phyloP scores from a whole-genome alignment of 2,797 vertebrate genomes.

The Sarcophilus harrisii region DNA sequence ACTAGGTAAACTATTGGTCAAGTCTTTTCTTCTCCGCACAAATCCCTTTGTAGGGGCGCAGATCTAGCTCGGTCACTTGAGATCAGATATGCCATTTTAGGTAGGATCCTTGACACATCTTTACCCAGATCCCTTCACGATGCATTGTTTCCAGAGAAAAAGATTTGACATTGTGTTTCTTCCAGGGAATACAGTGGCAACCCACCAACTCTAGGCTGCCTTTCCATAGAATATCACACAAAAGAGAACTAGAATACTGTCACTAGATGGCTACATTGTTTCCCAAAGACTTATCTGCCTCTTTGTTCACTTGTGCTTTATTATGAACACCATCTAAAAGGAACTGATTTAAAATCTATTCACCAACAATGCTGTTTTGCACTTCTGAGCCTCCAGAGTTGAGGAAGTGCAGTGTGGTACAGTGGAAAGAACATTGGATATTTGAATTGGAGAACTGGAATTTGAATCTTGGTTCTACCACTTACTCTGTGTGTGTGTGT shows the following conservation, averaged over 20 bases:
- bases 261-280: not conserved
- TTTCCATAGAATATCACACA: not conserved
- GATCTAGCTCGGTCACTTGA: not conserved
- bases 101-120: not conserved
- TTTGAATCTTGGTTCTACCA: not conserved
- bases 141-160: not conserved
- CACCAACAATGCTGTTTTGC: not conserved
- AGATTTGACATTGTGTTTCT: not conserved
- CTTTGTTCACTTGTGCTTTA: not conserved
- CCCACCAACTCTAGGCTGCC: not conserved
- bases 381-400: not conserved
- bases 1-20: not conserved
- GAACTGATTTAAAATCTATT: not conserved
- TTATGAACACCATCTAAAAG: not conserved
- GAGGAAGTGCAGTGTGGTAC: not conserved
- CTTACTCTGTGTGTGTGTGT: not conserved
- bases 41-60: not conserved
- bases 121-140: not conserved
- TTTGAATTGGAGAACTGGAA: not conserved
- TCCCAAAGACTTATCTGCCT: not conserved
- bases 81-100: not conserved
- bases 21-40: not conserved
- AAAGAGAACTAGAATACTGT: not conserved
- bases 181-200: not conserved
- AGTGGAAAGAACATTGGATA: not conserved